A percentile compares a stretch with the other conserved stretches of the same genome.
phyloP scores from a whole-genome alignment of 2,888 invertebrate species.

The Odontocerum albicorne region DNA sequence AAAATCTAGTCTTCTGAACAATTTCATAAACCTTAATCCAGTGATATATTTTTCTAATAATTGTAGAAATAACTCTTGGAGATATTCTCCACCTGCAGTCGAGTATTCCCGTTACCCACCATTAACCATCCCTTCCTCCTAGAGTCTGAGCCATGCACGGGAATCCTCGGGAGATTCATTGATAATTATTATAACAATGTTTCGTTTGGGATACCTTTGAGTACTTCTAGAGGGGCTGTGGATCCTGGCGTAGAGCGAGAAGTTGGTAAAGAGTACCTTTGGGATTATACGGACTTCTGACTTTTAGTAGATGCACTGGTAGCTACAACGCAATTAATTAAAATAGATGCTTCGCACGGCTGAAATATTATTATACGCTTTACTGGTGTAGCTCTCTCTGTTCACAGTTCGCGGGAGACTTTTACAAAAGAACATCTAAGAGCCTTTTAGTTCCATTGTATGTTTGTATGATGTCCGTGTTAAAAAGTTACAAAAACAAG shows the following conservation, averaged over 20 bases:
- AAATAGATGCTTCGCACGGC: conserved; percentile 32
- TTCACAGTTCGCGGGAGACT: not conserved
- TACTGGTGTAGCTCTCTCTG: not conserved
- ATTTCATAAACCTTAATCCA: no score
- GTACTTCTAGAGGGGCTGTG: conserved; percentile 36
- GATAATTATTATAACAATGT: conserved; percentile 53
- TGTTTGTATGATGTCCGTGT: conserved; percentile 8
- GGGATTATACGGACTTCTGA: conserved; percentile 33
- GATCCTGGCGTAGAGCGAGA: conserved; percentile 28
- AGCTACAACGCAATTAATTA: conserved; percentile 36
- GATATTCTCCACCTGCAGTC: conserved; percentile 4
- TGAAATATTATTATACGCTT: conserved; percentile 4
- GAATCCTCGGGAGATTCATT: conserved; percentile 46
- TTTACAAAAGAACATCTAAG: conserved; percentile 15
- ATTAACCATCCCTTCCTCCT: conserved; percentile 20
- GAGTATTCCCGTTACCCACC: conserved; percentile 30
- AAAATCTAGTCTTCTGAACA: no score
- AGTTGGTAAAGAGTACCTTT: conserved; percentile 35
- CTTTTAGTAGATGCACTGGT: conserved; percentile 35
- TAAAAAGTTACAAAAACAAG: no score
- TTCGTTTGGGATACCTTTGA: conserved; percentile 41
- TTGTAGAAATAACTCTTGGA: no score
- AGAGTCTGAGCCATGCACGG: conserved; percentile 23
- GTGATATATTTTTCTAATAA: no score
- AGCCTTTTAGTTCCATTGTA: conserved; percentile 18